A percentile compares a stretch with the other conserved stretches of the same genome.
These are phyloP conservation scores for Labrus mixtus DNA, from an alignment of 2,113 vertebrate species.

Conservation along the genomic window DNA sequence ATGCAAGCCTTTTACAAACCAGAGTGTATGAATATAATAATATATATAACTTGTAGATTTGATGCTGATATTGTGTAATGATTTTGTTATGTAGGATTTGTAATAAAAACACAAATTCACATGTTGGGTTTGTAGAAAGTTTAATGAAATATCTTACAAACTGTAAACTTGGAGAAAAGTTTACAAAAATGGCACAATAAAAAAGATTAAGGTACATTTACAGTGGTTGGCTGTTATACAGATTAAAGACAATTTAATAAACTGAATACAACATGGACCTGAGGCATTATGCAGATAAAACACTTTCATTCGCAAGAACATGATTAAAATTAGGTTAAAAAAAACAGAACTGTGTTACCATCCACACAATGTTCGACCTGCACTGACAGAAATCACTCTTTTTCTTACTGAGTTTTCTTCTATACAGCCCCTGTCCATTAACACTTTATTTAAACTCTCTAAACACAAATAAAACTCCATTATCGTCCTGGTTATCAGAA, in stretches of 20 bases:
- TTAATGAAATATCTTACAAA: constrained; percentile 52
- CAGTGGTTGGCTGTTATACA: not conserved
- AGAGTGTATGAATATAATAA: not conserved
- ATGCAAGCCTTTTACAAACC: too few species aligned
- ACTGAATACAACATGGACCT: too few species aligned
- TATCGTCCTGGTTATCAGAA: too few species aligned
- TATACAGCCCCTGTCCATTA: too few species aligned
- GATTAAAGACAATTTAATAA: not conserved
- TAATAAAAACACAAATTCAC: constrained; percentile 55
- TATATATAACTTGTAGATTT: not conserved
- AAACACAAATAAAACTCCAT: too few species aligned
- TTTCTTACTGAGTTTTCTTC: too few species aligned
- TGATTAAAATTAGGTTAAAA: not conserved
- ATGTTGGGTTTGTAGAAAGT: constrained; percentile 20
- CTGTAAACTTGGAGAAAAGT: constrained; percentile 16
- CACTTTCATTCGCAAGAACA: not conserved
- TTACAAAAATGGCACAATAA: constrained; percentile 71
- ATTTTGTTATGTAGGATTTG: constrained; percentile 49
- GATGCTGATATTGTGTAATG: constrained; percentile 68
- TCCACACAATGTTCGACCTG: too few species aligned
- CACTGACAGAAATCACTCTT: too few species aligned
- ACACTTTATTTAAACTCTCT: too few species aligned
- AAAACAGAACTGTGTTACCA: too few species aligned
- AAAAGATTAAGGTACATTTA: constrained; percentile 42
- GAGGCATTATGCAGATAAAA: not conserved